A percentile compares a stretch with the other conserved stretches of the same genome.
Evolutionary conservation across 2,113 vertebrate genomes (phyloP).

Genomic region (Aphyosemion australe): DNA sequence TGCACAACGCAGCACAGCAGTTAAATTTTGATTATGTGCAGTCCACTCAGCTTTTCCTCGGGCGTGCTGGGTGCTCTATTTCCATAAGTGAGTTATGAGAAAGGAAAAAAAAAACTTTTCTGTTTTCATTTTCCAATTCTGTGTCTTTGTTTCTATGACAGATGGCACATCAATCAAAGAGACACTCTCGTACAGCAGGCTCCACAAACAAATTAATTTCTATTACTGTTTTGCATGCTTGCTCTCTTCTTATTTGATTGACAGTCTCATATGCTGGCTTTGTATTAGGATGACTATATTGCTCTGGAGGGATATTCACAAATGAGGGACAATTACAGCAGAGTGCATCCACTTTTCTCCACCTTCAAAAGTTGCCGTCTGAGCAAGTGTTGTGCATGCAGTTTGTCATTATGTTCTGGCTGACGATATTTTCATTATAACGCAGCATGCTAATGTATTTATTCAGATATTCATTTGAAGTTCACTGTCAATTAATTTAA

Average conservation of each 20-base stretch:
- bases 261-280: conserved; percentile 41
- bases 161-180: conserved; percentile 68
- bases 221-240: conserved; percentile 63
- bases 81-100: conserved; percentile 38
- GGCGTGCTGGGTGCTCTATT: conserved; percentile 49
- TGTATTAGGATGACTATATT: conserved; percentile 32
- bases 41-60: conserved; percentile 48
- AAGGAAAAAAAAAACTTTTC: conserved; percentile 33
- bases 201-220: conserved; percentile 72
- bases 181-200: conserved; percentile 61
- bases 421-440: background rate
- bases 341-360: conserved; percentile 14
- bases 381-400: background rate
- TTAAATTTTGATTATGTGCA: conserved; percentile 59
- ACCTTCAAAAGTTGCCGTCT: conserved; percentile 13
- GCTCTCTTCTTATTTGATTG: conserved; percentile 55
- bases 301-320: conserved; percentile 20
- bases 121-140: conserved; percentile 59
- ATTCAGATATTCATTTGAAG: background rate
- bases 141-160: conserved; percentile 66
- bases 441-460: background rate
- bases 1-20: conserved; percentile 35
- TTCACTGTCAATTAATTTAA: background rate
- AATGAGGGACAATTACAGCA: conserved; percentile 26
- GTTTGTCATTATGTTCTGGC: background rate